Evolutionary conservation across 2,888 invertebrate genomes (phyloP), one percentile per base, ranked within the genome.

Genomic region (Mythimna pallens): DNA sequence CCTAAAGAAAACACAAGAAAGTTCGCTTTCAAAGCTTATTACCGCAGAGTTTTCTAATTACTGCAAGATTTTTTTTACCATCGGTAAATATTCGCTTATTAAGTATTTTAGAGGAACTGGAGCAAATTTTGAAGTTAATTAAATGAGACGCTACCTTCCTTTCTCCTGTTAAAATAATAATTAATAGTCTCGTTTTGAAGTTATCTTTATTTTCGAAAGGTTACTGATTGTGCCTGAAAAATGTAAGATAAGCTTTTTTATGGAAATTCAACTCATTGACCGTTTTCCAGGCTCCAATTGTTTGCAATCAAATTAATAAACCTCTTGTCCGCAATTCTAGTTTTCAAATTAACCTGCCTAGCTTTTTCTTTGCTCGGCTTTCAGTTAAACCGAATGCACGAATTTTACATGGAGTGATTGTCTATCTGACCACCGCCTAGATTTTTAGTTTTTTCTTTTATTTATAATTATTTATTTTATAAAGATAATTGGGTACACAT

Each of bases 41-140:
- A 84, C 81, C 72, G 36, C 79, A 76, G 83, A 83, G 65, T 86
- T 85, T 83, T 74, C 81, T 86, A 86, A 85, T 85, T 86, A 86
- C 74, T 66, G 65, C 73, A 8, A 62, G 61, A 77, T 59, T 85
- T 82, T 81, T 85, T 82, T 80, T 78, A 73, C 78, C 72, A 79
- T 83, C 69, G 72, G 65, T 69, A 79, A 85, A 83, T 85, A 85
- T 83, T 85, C 70, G 65, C 79, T 73, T 69, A 78, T 54, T 62
- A 76, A 81, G 77, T 83, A 81, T 81, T 83, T 85, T 65, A 73
- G 47, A 65, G 40, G 66, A 74, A 70, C 70, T 61, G 65, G 36
- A 77, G 64, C 73, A 50, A 68, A 85, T 80, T 80, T 73, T 70
- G 36, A 61, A 74, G 74, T 85, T 84, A 83, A 85, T 84, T 84